Evolutionary conservation across 92 coral and sea anemone genomes (phyloP), one percentile per base, ranked within the genome.

Genomic region (Epizoanthus rinbou): DNA sequence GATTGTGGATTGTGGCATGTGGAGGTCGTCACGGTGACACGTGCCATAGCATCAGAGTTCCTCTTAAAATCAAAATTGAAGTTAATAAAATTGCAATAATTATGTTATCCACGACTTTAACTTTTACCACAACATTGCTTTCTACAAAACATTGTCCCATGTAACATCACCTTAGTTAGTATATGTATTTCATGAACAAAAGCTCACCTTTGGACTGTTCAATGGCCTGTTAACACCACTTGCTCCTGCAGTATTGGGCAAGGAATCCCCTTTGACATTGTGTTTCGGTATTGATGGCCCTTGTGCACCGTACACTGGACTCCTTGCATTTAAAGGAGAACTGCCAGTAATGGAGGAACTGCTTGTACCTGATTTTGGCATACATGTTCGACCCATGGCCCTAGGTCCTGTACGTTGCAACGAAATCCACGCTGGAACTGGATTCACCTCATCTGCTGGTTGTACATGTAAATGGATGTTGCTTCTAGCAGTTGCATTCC

Each of bases 371-470:
- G 50, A 15, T 56, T 56, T 64, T 10, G 57, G 50, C 47, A 37
- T 67, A 15, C n/a, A 50, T 56, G 66, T 6, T 25, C 65, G 65
- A 74, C 43, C n/a, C 47, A 35, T 57, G 56, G 60, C 31, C 22
- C 62, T 73, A 50, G 78, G 23, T 45, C 59, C 54, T 17, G 39
- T 25, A 11, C 63, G 8, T 74, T 64, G 64, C 22, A 74, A 35
- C 14, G 80, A 74, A 53, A 74, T 57, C 80, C 80, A 74, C 4
- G 80, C 33, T 5, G 80, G 80, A 8, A 74, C n/a, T 4, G 63
- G 18, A 56, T 58, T 74, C 39, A 74, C 50, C 58, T 74, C 80
- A 3, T 63, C 58, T 53, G 62, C 57, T 35, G 64, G 37, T 19
- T 63, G 39, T 31, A 64, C 80, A 31, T 74, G 80, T 23, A 63